Conservation (phyloP, 1,140 invertebrate genomes). For the Acromyrmex heyeri region DNA sequence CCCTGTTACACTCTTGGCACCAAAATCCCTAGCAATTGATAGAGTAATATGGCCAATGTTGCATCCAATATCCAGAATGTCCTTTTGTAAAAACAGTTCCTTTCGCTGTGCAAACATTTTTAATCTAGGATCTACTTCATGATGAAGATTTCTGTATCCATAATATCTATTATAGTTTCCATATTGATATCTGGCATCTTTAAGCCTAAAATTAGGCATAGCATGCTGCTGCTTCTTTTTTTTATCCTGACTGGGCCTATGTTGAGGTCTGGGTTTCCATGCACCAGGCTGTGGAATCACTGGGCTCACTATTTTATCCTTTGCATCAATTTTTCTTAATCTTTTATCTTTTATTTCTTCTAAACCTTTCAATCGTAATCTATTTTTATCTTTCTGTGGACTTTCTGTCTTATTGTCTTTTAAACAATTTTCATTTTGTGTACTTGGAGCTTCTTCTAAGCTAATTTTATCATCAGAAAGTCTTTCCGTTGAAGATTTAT, state of each 20-base stretch:
- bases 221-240: conserved; percentile 79
- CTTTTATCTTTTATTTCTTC: conserved; percentile 86
- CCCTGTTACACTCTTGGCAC: conserved; percentile 94
- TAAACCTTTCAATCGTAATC: conserved; percentile 81
- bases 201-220: conserved; percentile 91
- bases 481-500: background rate
- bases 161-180: conserved; percentile 99
- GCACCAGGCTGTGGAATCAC: conserved; percentile 95
- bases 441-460: conserved; percentile 42
- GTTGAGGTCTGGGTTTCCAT: conserved; percentile 88
- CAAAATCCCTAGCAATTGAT: conserved; percentile 94
- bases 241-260: conserved; percentile 82
- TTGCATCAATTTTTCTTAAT: conserved; percentile 89
- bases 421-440: conserved; percentile 70
- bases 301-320: conserved; percentile 97
- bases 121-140: conserved; percentile 93
- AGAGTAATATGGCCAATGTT: conserved; percentile 98
- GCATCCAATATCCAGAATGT: conserved; percentile 98
- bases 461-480: background rate
- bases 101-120: conserved; percentile 92
- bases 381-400: conserved; percentile 83
- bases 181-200: conserved; percentile 94
- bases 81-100: conserved; percentile 95
- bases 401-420: conserved; percentile 81
- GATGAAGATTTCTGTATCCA: conserved; percentile 95